A percentile compares a stretch with the other conserved stretches of the same genome.
These are phyloP conservation scores for Danaus melanippus DNA, from an alignment of 1,140 invertebrate genomes.

Conservation along the genomic window DNA sequence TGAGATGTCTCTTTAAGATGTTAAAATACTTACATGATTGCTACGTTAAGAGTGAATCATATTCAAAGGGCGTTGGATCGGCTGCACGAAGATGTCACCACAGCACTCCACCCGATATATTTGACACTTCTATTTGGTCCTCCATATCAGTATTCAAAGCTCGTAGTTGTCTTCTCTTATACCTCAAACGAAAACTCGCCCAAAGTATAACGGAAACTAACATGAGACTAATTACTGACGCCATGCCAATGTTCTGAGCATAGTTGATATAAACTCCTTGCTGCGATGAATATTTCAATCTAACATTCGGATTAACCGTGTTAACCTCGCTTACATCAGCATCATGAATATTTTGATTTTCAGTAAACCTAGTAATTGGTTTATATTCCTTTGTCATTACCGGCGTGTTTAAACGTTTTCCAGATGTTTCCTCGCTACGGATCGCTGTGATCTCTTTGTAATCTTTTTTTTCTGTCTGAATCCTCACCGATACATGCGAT, in stretches of 20 bases:
- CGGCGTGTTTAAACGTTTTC: constrained; percentile 52
- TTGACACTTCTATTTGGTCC: constrained; percentile 79
- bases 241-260: constrained; percentile 51
- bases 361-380: constrained; percentile 17
- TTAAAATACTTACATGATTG: constrained; percentile 55
- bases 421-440: constrained; percentile 28
- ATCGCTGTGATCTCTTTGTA: constrained; percentile 17
- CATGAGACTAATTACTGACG: constrained; percentile 41
- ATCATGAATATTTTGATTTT: constrained; percentile 26
- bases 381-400: constrained; percentile 24
- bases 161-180: constrained; percentile 54
- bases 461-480: constrained; percentile 27
- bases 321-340: constrained; percentile 22
- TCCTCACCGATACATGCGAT: constrained; percentile 25
- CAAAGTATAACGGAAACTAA: constrained; percentile 60
- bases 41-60: constrained; percentile 73
- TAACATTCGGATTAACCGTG: constrained; percentile 36
- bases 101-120: constrained; percentile 77
- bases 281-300: constrained; percentile 58
- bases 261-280: constrained; percentile 38
- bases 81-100: constrained; percentile 78
- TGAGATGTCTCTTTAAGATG: too few relatives aligned
- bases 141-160: constrained; percentile 55
- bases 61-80: constrained; percentile 73
- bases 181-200: constrained; percentile 61